Evolutionary conservation across 1,140 invertebrate species (phyloP).

Genomic region (Andricus grossulariae): DNA sequence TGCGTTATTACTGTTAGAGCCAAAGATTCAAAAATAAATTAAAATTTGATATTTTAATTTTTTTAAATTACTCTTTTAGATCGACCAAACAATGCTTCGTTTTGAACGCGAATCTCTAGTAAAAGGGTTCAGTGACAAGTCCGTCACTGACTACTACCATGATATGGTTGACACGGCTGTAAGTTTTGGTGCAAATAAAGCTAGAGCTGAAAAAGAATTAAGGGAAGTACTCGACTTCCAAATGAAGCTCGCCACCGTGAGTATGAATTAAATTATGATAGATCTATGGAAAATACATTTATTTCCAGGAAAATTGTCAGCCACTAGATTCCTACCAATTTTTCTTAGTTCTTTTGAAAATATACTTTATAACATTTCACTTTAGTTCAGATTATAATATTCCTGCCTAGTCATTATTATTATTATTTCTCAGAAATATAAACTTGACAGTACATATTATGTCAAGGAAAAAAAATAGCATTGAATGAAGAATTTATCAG

Average conservation of each 20-base stretch:
- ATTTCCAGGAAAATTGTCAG: too few relatives aligned
- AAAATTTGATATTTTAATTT: too few relatives aligned
- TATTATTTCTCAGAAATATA: too few relatives aligned
- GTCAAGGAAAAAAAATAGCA: too few relatives aligned
- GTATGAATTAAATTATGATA: conserved; percentile 66
- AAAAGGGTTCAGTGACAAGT: conserved; percentile 68
- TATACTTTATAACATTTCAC: too few relatives aligned
- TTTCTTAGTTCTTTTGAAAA: too few relatives aligned
- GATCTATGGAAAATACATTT: conserved; percentile 60
- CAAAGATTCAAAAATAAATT: background rate
- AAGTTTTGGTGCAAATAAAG: conserved; percentile 76
- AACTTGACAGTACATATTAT: too few relatives aligned
- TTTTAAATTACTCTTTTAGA: background rate
- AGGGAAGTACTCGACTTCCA: conserved; percentile 80
- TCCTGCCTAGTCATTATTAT: too few relatives aligned
- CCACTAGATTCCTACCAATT: too few relatives aligned
- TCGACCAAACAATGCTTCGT: background rate
- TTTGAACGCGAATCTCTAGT: conserved; percentile 78
- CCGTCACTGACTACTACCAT: conserved; percentile 65
- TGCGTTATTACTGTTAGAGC: too few relatives aligned
- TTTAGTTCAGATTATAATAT: too few relatives aligned
- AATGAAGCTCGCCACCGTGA: conserved; percentile 78
- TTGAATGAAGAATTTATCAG: too few relatives aligned
- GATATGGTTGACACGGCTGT: conserved; percentile 76
- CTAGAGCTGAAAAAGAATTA: conserved; percentile 68